A percentile compares a stretch with the other conserved stretches of the same genome.
phyloP scores from a whole-genome alignment of 2,113 vertebrate genomes.

The Eulemur rufifrons region DNA sequence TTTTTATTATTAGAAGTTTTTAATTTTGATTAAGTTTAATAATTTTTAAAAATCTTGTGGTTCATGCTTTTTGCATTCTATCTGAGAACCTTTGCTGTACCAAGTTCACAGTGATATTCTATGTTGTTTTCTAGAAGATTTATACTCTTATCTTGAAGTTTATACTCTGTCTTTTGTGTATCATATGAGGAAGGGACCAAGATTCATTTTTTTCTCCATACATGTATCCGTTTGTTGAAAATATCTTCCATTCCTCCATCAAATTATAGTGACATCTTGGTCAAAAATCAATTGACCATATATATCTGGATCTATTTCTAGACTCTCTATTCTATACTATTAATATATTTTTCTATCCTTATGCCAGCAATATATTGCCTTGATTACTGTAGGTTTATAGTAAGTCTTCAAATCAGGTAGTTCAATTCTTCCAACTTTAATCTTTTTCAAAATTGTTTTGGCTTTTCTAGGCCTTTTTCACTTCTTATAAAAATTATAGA shows the following conservation, averaged over 20 bases:
- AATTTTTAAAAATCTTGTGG: not conserved
- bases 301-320: not conserved
- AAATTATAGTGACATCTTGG: not conserved
- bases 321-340: not conserved
- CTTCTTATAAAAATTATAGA: not conserved
- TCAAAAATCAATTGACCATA: not conserved
- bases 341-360: not conserved
- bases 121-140: not conserved
- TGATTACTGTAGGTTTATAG: not conserved
- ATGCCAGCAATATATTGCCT: not conserved
- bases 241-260: not conserved
- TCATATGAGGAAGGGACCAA: not conserved
- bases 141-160: not conserved
- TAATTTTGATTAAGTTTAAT: not conserved
- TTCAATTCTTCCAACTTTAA: not conserved
- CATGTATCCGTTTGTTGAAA: not conserved
- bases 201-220: not conserved
- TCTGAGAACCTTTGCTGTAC: not conserved
- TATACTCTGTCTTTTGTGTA: not conserved
- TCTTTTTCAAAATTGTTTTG: not conserved
- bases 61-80: not conserved
- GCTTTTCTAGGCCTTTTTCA: not conserved
- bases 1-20: not conserved
- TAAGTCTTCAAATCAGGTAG: constrained; percentile 13
- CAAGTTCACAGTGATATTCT: not conserved